Base-by-base conservation (phyloP, 2,797 vertebrate genomes). In the Arrhamphus sclerolepis region DNA sequence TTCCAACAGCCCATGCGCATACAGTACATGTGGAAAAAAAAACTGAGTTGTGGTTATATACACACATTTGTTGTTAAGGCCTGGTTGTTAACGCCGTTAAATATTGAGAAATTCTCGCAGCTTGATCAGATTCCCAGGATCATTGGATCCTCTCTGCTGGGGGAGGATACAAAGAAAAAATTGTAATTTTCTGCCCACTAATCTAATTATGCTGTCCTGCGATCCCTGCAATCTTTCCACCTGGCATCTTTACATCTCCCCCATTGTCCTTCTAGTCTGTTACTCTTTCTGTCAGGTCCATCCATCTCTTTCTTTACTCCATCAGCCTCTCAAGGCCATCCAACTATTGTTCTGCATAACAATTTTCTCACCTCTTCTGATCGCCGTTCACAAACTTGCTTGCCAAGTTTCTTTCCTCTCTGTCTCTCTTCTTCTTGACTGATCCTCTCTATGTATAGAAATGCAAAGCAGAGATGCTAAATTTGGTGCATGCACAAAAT, bases 161-260 rank as follows among this genome's bases (percentile, higher is more conserved):
- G n/a, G n/a, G 47, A 66, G 46, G 55, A 66, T 66, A 62, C 65
- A 61, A 70, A 75, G 59, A 61, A 73, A 78, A 77, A 50, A 47
- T 77, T 72, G 80, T 73, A 59, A 86, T 87, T 76, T 83, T 84
- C 82, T 82, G 68, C 68, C 62, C 69, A 77, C 38, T 86, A 79
- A 90, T 89, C 83, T 78, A 81, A 70, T 87, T 80, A 87, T 9
- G 21, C 47, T 64, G 28, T 68, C 50, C 69, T 51, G 43, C 41
- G 66, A 65, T 84, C 34, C 34, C 3, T 56, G 21, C 65, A 34
- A 63, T 83, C 66, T 52, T 34, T 77, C 65, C 75, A 78, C 63
- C 78, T 76, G 80, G 51, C 59, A 70, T 58, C 51, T 20, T 66
- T 59, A 40, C 39, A 56, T 47, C 62, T 50, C 46, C 60, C 56